Base-by-base conservation (phyloP, 2,797 vertebrate genomes). In the Chanos chanos region DNA sequence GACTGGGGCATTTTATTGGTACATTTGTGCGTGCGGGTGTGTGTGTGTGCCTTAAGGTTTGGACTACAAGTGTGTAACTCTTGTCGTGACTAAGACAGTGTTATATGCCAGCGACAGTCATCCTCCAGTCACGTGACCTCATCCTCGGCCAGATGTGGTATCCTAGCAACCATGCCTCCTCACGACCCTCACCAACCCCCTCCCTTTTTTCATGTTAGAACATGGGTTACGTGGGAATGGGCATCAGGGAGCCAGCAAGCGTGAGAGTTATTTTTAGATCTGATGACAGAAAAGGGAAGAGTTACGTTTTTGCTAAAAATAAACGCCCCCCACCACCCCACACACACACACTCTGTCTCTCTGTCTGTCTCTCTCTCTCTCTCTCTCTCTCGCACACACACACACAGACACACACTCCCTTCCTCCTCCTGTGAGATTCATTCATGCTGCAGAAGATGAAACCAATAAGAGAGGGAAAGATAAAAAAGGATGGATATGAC, bases 201-300 rank as follows among this genome's bases (percentile, higher is more conserved):
- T 18, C 16, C 22, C 27, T 51, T 50, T 34, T 48, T 45, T 18
- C 37, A 56, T 54, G 33, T 56, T 7, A 19, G 68, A 65, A 68
- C 27, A 60, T 77, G 53, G 51, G 59, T 43, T n/a, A 59, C 39
- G 76, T 72, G 76, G 55, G 59, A 10, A 58, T 71, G 45, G 68
- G 55, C 25, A 39, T 28, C 34, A 31, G 53, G 27, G 28, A 48
- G 24, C 37, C 44, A 68, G 9, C 2, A 44, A 36, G 40, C 53
- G 48, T n/a, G 4, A 56, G 30, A 75, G 74, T 72, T 87, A 86
- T 88, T 87, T 85, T 77, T 85, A 85, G 83, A 77, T 72, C 37
- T 50, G 7, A 34, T 41, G 63, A 61, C 21, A 69, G 78, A 63
- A 71, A 44, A 58, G 10, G 63, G 71, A 70, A 63, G 79, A 75